A percentile compares a stretch with the other conserved stretches of the same genome.
These are phyloP conservation scores for Erythrocebus patas DNA, from an alignment of 2,113 vertebrate genomes.

Conservation along the genomic window DNA sequence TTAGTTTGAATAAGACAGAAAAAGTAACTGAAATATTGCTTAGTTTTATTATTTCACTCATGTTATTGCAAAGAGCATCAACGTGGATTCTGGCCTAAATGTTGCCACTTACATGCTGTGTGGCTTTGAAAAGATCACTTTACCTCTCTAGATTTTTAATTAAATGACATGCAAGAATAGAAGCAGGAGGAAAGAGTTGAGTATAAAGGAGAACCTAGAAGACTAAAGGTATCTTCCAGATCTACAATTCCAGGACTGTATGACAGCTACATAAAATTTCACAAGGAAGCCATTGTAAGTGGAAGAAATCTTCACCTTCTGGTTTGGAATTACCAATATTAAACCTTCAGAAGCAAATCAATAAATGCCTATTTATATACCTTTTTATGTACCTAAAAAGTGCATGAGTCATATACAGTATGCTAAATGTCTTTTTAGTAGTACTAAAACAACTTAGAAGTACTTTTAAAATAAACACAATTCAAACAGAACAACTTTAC, in stretches of 20 bases:
- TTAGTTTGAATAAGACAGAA: conserved; percentile 19
- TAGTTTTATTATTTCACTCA: background rate
- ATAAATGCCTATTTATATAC: background rate
- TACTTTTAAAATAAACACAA: background rate
- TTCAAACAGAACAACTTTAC: background rate
- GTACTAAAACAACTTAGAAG: background rate
- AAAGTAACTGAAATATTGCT: conserved; percentile 19
- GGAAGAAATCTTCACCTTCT: background rate
- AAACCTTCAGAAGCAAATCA: conserved; percentile 1
- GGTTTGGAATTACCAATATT: background rate
- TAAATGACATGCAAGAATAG: background rate
- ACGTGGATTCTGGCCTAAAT: background rate
- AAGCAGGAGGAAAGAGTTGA: background rate
- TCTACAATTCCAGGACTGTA: background rate
- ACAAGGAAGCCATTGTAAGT: background rate
- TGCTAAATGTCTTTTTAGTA: background rate
- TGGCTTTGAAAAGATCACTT: background rate
- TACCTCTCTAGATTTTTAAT: background rate
- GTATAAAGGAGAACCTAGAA: background rate
- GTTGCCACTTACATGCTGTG: background rate
- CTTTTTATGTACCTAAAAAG: background rate
- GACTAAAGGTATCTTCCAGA: background rate
- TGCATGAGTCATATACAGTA: background rate
- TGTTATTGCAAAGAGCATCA: background rate
- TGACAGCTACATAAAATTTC: background rate